These are phyloP conservation scores for Pangasius larnaudii DNA, from an alignment of 2,797 vertebrate species.

Conservation along the genomic window DNA sequence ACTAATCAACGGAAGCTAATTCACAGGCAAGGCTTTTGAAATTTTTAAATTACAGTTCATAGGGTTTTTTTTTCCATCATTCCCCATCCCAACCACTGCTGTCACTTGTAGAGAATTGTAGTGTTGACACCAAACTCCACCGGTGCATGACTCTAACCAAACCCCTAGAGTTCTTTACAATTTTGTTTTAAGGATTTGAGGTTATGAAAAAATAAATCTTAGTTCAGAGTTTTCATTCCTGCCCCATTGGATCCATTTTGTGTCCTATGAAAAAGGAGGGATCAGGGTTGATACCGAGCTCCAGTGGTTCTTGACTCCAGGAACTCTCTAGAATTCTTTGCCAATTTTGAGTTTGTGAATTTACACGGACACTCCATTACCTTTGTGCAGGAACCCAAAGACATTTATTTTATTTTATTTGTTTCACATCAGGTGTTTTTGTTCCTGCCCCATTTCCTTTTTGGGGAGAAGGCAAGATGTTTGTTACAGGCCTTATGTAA, in stretches of 20 bases:
- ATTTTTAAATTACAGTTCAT: background rate
- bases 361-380: background rate
- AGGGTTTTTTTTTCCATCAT: background rate
- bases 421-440: background rate
- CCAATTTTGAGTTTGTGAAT: background rate
- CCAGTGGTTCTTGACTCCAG: background rate
- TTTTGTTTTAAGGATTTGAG: background rate
- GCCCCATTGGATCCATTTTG: background rate
- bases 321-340: background rate
- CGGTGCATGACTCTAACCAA: background rate
- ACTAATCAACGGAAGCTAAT: background rate
- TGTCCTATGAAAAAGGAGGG: background rate
- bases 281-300: background rate
- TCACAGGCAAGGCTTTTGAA: background rate
- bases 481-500: background rate
- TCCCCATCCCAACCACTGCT: background rate
- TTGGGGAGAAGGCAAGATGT: background rate
- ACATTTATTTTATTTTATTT: background rate
- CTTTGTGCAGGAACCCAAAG: slow-evolving; percentile 14
- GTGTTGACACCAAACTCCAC: background rate
- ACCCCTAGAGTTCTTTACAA: background rate
- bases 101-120: background rate
- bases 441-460: background rate
- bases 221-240: background rate
- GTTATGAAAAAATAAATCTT: background rate